Base-by-base conservation (phyloP, 2,113 vertebrate genomes). In the Propithecus coquereli region DNA sequence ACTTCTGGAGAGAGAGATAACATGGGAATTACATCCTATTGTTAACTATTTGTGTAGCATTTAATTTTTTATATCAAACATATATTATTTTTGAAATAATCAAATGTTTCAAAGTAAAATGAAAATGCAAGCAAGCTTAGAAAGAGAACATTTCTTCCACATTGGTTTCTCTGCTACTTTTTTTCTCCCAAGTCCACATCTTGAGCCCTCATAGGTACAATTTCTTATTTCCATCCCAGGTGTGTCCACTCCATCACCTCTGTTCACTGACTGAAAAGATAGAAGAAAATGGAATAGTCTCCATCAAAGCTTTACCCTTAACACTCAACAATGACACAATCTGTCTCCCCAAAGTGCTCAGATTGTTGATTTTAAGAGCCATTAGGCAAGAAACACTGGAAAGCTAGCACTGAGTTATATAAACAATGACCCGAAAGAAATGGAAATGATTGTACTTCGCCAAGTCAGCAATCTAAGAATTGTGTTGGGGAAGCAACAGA, bases 381-480 rank as follows among this genome's bases (percentile, higher is more conserved):
- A 92, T 96, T 97, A 91, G 76, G 84, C 88, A 96, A 95, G 88
- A 96, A 70, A 93, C 25, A 57, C 68, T 92, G 95, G 90, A 96
- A 98, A 92, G 87, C 65, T 63, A 77, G 37, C 5, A 3, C 65
- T n/a, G 66, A 66, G 52, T 92, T 95, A 85, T 52, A 95, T 90
- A 97, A 98, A 97, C 90, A 97, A 91, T 82, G 73, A 95, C 90
- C 87, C 85, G 81, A 95, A 92, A 79, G 84, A 82, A 92, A 86
- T 96, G 94, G 94, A 94, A 96, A 96, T 83, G 57, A 86, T 52
- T 66, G 63, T 80, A 45, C 77, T 97, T 89, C 96, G 96, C 91
- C 97, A 97, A 96, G 68, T 96, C 97, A 98, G 96, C 94, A 96
- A 95, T 96, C 96, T 97, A 97, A 97, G 90, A 96, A 95, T 80